phyloP scores from a whole-genome alignment of 2,113 vertebrate genomes.

The Orthochromis malagaraziensis region DNA sequence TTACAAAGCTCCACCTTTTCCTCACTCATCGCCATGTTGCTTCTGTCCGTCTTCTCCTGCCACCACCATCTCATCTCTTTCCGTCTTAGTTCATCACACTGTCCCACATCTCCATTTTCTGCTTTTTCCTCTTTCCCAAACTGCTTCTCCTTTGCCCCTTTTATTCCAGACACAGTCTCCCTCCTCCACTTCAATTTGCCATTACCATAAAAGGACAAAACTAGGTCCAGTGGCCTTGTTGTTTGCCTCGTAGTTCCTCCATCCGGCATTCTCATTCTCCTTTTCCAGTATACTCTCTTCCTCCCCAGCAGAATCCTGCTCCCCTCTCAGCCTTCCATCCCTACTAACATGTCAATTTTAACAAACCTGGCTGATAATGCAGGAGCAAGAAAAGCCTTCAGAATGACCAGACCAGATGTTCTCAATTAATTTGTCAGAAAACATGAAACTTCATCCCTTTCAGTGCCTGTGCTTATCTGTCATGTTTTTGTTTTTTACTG shows the following conservation, averaged over 20 bases:
- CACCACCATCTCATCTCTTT: neutral
- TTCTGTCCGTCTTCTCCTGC: neutral
- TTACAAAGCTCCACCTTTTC: neutral
- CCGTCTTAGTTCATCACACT: neutral
- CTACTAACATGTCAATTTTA: neutral
- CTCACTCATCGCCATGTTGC: neutral
- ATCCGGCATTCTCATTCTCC: neutral
- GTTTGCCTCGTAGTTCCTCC: neutral
- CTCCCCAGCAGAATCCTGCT: neutral
- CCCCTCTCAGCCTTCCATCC: neutral
- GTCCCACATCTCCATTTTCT: neutral
- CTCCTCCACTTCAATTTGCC: slow-evolving; percentile 37
- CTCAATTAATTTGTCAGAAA: neutral
- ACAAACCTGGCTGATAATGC: neutral
- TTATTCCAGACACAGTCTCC: slow-evolving; percentile 23
- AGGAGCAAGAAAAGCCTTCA: neutral
- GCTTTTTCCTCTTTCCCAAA: neutral
- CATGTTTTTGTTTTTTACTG: neutral
- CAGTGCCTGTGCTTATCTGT: neutral
- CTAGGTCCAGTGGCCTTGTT: neutral
- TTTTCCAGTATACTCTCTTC: neutral
- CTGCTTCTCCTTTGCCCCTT: neutral
- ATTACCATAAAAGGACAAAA: slow-evolving; percentile 70
- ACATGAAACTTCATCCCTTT: accelerated
- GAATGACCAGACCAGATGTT: neutral